Conservation (phyloP, 2,113 vertebrate species). For the Istiophorus platypterus region DNA sequence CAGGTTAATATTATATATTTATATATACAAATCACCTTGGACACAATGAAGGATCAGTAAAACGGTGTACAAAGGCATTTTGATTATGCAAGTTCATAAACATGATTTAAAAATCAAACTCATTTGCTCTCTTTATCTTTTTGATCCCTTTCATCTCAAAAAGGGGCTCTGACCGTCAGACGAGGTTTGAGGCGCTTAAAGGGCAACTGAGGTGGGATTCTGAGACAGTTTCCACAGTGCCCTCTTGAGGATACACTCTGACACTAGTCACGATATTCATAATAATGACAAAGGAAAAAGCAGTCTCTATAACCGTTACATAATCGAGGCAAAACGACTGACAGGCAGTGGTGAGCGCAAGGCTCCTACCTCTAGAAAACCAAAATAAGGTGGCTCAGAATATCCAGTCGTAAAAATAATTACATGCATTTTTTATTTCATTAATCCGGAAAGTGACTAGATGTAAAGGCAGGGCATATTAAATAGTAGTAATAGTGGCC, state of each 20-base stretch:
- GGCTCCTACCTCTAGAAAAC: slow-evolving; percentile 78
- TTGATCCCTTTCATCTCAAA: slow-evolving; percentile 66
- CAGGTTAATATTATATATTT: slow-evolving; percentile 82
- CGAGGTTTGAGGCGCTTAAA: slow-evolving; percentile 78
- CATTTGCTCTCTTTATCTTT: slow-evolving; percentile 66
- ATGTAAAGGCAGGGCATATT: slow-evolving; percentile 74
- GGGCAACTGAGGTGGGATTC: slow-evolving; percentile 76
- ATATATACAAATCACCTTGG: slow-evolving; percentile 84
- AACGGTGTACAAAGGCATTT: slow-evolving; percentile 83
- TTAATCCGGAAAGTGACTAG: slow-evolving; percentile 76
- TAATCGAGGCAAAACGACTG: slow-evolving; percentile 78
- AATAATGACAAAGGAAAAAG: slow-evolving; percentile 59
- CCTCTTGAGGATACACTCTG: slow-evolving; percentile 77
- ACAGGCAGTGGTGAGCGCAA: slow-evolving; percentile 75
- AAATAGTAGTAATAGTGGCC: slow-evolving; percentile 55
- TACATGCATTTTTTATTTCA: slow-evolving; percentile 79
- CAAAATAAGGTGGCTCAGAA: slow-evolving; percentile 80
- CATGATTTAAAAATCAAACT: slow-evolving; percentile 80
- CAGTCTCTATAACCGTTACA: slow-evolving; percentile 76
- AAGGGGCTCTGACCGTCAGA: slow-evolving; percentile 69
- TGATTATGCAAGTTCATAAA: slow-evolving; percentile 80
- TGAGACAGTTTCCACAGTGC: slow-evolving; percentile 77
- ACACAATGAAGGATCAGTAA: slow-evolving; percentile 81
- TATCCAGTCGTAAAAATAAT: slow-evolving; percentile 78
- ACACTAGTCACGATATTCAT: slow-evolving; percentile 79